Evolutionary conservation across 2,888 invertebrate species (phyloP).

Genomic region (Torymus auratus): DNA sequence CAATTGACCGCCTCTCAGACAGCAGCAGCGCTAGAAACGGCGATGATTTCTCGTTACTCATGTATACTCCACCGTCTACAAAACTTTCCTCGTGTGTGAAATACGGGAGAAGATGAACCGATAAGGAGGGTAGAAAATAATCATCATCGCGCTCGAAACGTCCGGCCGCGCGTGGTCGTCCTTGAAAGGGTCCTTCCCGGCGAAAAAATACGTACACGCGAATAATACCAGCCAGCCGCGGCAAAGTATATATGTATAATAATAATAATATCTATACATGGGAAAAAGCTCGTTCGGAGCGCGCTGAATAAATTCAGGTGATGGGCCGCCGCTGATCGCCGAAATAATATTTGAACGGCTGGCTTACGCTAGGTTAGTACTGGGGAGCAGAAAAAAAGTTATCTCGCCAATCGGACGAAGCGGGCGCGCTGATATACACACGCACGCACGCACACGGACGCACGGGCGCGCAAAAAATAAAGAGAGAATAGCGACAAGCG

Average conservation of each 20-base stretch:
- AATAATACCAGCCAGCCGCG: too few relatives aligned
- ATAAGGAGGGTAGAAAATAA: too few relatives aligned
- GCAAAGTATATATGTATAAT: too few relatives aligned
- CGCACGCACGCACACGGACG: background rate
- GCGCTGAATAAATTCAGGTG: conserved; percentile 71
- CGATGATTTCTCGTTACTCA: too few relatives aligned
- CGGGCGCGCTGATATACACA: conserved; percentile 6
- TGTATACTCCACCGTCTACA: too few relatives aligned
- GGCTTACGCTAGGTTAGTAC: conserved; percentile 76
- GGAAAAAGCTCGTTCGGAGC: conserved; percentile 1
- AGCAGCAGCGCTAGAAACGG: too few relatives aligned
- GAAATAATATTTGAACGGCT: conserved; percentile 75
- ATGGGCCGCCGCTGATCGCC: conserved; percentile 64
- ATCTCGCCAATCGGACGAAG: conserved; percentile 43
- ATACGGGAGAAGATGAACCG: too few relatives aligned
- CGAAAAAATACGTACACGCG: background rate
- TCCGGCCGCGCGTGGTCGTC: background rate
- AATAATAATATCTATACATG: too few relatives aligned
- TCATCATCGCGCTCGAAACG: background rate
- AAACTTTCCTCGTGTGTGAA: too few relatives aligned
- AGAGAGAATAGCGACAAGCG: too few relatives aligned
- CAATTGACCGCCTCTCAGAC: too few relatives aligned
- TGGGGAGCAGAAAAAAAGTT: conserved; percentile 63
- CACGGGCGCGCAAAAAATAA: too few relatives aligned
- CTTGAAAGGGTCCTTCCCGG: conserved; percentile 1